Evolutionary conservation across 2,888 invertebrate species (phyloP), one percentile per base, ranked within the genome.

Genomic region (Lumbricus terrestris): DNA sequence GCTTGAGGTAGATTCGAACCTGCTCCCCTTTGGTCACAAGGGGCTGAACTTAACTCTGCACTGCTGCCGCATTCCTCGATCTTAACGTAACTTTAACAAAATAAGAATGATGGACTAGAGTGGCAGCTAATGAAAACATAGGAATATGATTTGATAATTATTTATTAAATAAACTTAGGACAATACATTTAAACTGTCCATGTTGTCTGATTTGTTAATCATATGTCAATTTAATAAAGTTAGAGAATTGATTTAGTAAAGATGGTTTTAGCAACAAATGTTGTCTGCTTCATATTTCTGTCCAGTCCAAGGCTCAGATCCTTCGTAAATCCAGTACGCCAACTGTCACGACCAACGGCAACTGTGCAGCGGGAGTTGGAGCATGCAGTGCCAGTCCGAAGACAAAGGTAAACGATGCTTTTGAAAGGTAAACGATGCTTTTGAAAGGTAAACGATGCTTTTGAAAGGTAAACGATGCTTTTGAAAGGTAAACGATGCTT

Each of bases 271-370:
- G 34, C 34, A 85, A 85, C 35, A 6, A 23, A 37, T 35, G n/a
- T n/a, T n/a, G 35, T 85, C 20, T 85, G 85, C 34, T 85, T 85
- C 47, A 20, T n/a, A n/a, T 47, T 85, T 85, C 69, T n/a, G 69
- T 69, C 69, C 35, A 85, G 85, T 85, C 85, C 2, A 85, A 85
- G n/a, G 85, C 34, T 85, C 85, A 85, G 85, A 35, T 34, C n/a
- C 37, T 85, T 34, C 85, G 85, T 23, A 85, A 85, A 37, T 85
- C 85, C 35, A 85, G 85, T 37, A 85, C 85, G 5, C 85, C 85
- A 85, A 85, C 85, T 85, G 85, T 85, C 23, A 85, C 85, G 20
- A 85, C 85, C 34, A 85, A 85, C 15, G 85, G 85, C 16, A 85
- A 85, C 37, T 85, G 85, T 85, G 37, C 85, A 15, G 37, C 85